These are phyloP conservation scores for Dipodomys spectabilis DNA, from an alignment of 2,113 vertebrate species.

Conservation along the genomic window DNA sequence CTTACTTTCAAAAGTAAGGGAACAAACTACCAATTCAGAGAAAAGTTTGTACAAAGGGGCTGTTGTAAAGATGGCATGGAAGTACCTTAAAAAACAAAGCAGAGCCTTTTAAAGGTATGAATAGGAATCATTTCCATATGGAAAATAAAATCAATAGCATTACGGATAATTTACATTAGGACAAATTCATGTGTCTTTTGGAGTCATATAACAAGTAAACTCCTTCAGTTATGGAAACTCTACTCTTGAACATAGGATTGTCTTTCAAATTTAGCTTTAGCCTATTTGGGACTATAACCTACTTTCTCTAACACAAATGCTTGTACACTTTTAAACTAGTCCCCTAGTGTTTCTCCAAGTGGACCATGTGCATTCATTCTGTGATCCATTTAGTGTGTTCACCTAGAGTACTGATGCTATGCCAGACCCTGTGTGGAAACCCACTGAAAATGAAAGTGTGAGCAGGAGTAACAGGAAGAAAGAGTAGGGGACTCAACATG, in stretches of 20 bases:
- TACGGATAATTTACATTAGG: neutral
- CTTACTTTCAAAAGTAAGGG: neutral
- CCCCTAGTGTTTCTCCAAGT: neutral
- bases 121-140: neutral
- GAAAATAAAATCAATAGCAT: slow-evolving; percentile 1
- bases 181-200: neutral
- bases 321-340: neutral
- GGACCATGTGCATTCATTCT: neutral
- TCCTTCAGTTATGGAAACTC: neutral
- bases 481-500: neutral
- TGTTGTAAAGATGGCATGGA: neutral
- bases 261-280: slow-evolving; percentile 19
- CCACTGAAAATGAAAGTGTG: neutral
- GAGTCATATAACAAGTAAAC: neutral
- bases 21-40: neutral
- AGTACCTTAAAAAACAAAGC: neutral
- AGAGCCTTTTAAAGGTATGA: neutral
- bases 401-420: neutral
- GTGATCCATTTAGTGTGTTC: neutral
- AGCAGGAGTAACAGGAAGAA: neutral
- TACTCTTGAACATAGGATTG: neutral
- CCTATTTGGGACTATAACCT: neutral
- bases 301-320: neutral
- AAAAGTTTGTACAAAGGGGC: neutral
- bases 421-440: neutral